Evolutionary conservation across 2,888 invertebrate species (phyloP).

Genomic region (Zele albiditarsus): DNA sequence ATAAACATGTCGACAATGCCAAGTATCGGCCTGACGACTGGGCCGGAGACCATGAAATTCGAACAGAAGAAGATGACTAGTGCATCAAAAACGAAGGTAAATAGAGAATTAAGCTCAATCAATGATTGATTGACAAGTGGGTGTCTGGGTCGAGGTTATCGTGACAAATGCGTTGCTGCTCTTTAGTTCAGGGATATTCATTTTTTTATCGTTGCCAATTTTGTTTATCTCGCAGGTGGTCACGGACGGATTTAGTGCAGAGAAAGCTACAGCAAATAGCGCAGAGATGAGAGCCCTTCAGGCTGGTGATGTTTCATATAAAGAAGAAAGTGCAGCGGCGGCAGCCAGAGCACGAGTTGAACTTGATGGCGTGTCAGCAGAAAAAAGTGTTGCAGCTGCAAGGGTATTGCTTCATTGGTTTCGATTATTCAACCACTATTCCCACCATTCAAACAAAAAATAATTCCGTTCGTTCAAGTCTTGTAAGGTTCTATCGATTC

Average conservation of each 20-base stretch:
- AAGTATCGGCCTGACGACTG: slow-evolving; percentile 62
- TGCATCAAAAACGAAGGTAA: slow-evolving; percentile 82
- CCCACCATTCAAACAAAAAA: slow-evolving; percentile 1
- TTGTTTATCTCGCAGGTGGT: slow-evolving; percentile 75
- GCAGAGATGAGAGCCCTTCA: slow-evolving; percentile 84
- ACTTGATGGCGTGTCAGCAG: slow-evolving; percentile 88
- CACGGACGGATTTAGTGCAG: slow-evolving; percentile 87
- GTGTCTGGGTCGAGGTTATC: slow-evolving; percentile 60
- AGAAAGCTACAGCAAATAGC: slow-evolving; percentile 82
- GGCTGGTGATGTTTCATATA: slow-evolving; percentile 87
- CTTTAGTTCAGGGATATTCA: background rate
- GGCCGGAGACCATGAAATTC: slow-evolving; percentile 83
- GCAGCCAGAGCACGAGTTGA: slow-evolving; percentile 86
- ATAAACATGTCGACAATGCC: slow-evolving; percentile 67
- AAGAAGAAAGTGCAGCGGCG: slow-evolving; percentile 85
- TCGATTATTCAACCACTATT: background rate
- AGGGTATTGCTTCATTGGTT: slow-evolving; percentile 76
- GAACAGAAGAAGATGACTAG: slow-evolving; percentile 89
- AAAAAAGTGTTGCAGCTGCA: slow-evolving; percentile 87
- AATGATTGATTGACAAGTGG: slow-evolving; percentile 33
- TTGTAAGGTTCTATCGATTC: slow-evolving; percentile 37
- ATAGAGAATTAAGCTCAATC: slow-evolving; percentile 36
- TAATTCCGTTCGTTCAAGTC: background rate
- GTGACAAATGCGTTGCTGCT: background rate
- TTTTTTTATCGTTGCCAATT: slow-evolving; percentile 18